Base-by-base conservation (phyloP, 1,140 invertebrate species). In the Phocides pigmalion region DNA sequence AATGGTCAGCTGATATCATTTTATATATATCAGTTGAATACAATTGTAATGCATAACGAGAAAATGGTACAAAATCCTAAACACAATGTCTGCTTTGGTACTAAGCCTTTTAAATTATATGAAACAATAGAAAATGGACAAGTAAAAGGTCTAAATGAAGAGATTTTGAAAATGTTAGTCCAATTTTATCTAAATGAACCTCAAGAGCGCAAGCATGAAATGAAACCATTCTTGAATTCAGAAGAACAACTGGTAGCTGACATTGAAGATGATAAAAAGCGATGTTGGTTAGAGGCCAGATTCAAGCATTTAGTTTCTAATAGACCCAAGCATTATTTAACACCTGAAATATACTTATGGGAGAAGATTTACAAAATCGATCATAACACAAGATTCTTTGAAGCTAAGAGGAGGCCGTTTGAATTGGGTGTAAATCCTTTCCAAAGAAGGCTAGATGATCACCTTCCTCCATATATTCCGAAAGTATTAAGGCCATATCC, bases 11-110 rank as follows among this genome's bases (percentile, higher is more conserved):
- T 93, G 0, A 98, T 96, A 94, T 95, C 95, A 1, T 97, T 98
- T 68, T 97, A 94, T 81, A 92, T 94, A 4, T 98, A 98, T 82
- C 98, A 99, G 88, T 79, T 98, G 19, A 99, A 99, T 82, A 98
- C 97, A 0, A 93, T 95, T 39, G 76, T 94, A 8, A 74, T 97
- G 49, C 92, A 95, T 72, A 85, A 89, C 63, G 92, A 95, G 19
- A 67, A 94, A 70, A 78, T 94, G 17, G 87, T 93, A 39, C 87
- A 89, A 17, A 98, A 97, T 91, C 89, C 93, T 0, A 93, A 93
- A 67, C 90, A 93, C 25, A 99, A 99, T 89, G 81, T 98, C 35
- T 97, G 97, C 72, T 98, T 96, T 94, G 93, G 94, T n/a, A 95
- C 94, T 11, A 88, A 93, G 20, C 92, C 95, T 11, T 75, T 95